Conservation (phyloP, 2,797 vertebrate species). For the Morelia viridis region DNA sequence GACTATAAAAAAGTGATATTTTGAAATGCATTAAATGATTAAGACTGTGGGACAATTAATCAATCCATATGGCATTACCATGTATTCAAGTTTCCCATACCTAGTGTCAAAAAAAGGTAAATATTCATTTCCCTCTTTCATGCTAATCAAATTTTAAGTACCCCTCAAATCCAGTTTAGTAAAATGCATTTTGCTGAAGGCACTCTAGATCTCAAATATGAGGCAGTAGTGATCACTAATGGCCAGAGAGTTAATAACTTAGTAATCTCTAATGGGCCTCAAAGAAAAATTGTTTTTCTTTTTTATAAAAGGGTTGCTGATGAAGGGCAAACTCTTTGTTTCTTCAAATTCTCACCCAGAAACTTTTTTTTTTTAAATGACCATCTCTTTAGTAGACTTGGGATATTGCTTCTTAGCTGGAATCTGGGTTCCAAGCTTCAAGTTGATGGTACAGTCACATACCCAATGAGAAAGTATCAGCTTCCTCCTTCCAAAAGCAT, state of each 20-base stretch:
- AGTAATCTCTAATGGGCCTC: neutral
- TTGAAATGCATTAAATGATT: neutral
- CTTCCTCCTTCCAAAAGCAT: neutral
- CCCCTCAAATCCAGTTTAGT: neutral
- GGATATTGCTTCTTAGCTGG: neutral
- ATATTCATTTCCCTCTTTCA: neutral
- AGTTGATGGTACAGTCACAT: neutral
- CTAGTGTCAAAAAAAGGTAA: neutral
- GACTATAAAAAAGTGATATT: neutral
- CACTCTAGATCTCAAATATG: neutral
- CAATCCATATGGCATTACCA: neutral
- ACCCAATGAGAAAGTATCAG: neutral
- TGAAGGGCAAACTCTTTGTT: neutral
- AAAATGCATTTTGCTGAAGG: neutral
- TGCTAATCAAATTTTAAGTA: neutral
- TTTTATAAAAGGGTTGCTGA: neutral
- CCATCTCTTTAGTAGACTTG: neutral
- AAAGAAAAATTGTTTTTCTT: neutral
- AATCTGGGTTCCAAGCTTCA: neutral
- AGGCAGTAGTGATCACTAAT: neutral
- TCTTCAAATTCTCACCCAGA: neutral
- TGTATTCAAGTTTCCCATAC: neutral
- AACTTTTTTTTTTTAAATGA: neutral
- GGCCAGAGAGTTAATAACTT: neutral
- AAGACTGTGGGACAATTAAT: neutral